phyloP scores from a whole-genome alignment of 2,113 vertebrate genomes.

The Campylorhamphus procurvoides region DNA sequence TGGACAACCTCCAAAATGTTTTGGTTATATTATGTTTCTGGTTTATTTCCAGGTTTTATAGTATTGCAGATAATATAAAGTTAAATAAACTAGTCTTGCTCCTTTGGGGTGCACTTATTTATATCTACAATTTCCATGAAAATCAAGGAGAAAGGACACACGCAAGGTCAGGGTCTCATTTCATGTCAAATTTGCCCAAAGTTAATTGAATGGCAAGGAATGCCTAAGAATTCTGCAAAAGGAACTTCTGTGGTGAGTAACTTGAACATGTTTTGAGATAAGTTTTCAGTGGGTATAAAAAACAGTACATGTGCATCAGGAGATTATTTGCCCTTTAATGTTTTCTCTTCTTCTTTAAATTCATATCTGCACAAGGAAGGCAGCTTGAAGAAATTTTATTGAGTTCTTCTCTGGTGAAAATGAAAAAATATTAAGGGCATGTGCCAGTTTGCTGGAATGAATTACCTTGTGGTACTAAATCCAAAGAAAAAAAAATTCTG shows the following conservation, averaged over 20 bases:
- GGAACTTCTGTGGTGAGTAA: background rate
- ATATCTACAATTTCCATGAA: slow-evolving; percentile 1
- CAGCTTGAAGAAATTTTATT: slow-evolving; percentile 41
- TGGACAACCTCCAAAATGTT: slow-evolving; percentile 21
- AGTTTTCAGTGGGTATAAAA: slow-evolving; percentile 8
- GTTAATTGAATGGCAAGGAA: slow-evolving; percentile 15
- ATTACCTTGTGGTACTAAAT: slow-evolving; percentile 4
- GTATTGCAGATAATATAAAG: slow-evolving; percentile 6
- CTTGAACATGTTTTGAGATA: background rate
- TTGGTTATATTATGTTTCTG: slow-evolving; percentile 16
- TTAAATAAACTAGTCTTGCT: slow-evolving; percentile 28
- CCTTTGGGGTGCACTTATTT: background rate
- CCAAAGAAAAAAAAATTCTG: background rate
- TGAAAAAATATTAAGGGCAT: background rate
- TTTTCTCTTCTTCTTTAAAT: background rate
- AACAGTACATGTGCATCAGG: background rate
- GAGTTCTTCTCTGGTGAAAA: slow-evolving; percentile 11
- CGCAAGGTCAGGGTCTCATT: background rate
- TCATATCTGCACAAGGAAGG: background rate
- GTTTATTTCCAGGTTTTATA: slow-evolving; percentile 28
- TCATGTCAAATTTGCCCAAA: background rate
- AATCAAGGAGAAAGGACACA: background rate
- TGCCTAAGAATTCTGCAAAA: background rate
- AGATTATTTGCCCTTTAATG: background rate
- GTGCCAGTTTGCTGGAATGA: slow-evolving; percentile 18